These are phyloP conservation scores for Polyergus mexicanus DNA, from an alignment of 1,140 invertebrate genomes.

Conservation along the genomic window DNA sequence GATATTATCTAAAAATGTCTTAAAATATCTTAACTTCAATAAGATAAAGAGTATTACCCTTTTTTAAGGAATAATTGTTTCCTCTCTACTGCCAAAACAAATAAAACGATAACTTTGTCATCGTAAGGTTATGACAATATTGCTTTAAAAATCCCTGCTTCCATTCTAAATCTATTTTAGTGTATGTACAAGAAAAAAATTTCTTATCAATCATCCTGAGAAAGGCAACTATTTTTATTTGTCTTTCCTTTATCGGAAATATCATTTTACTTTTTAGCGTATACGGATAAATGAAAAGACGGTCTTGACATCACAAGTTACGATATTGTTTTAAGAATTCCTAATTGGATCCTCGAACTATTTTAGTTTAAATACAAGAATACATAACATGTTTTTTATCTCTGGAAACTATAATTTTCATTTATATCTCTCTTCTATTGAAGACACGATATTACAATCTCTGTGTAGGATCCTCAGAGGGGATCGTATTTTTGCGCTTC, in stretches of 20 bases:
- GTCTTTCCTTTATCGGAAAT: not conserved
- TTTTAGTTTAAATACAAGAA: slow-evolving; percentile 1
- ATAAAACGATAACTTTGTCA: not conserved
- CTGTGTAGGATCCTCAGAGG: not conserved
- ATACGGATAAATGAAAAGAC: not conserved
- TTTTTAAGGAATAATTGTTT: not conserved
- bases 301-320: not conserved
- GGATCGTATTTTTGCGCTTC: not conserved
- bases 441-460: slow-evolving; percentile 2
- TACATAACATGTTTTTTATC: not conserved
- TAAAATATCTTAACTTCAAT: not conserved
- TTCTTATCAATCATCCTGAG: not conserved
- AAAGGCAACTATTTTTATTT: slow-evolving; percentile 10
- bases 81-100: not conserved
- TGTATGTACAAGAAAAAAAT: not conserved
- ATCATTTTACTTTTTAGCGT: not conserved
- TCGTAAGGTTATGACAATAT: not conserved
- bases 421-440: not conserved
- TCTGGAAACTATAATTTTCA: slow-evolving; percentile 5
- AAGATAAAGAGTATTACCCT: not conserved
- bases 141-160: not conserved
- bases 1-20: not conserved
- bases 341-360: not conserved
- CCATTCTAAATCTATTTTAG: not conserved
- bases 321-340: not conserved